These are phyloP conservation scores for Climacteris rufus DNA, from an alignment of 2,113 vertebrate genomes.

Conservation along the genomic window DNA sequence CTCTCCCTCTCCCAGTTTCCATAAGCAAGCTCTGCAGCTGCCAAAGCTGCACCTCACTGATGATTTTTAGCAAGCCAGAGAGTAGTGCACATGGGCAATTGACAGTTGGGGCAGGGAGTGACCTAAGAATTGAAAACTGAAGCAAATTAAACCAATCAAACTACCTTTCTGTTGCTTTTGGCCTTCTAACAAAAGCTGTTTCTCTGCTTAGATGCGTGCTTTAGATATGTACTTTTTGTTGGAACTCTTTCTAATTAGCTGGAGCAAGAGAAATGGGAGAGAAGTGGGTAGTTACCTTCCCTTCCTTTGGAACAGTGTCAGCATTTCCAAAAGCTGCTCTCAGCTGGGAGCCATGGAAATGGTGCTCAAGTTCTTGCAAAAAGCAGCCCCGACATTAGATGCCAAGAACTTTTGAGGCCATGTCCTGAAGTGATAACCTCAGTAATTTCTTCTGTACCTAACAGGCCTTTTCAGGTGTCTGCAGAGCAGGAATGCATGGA, in stretches of 20 bases:
- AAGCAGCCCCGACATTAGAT: background rate
- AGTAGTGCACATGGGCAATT: background rate
- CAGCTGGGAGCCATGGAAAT: background rate
- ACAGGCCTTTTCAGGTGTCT: background rate
- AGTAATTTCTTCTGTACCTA: background rate
- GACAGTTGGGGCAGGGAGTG: rapidly evolving
- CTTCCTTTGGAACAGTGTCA: background rate
- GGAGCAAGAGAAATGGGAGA: background rate
- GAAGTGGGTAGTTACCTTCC: background rate
- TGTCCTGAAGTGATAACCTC: background rate
- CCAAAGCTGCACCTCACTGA: background rate
- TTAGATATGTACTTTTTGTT: background rate
- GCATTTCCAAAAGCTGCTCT: background rate
- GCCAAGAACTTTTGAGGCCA: background rate
- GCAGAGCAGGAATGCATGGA: background rate
- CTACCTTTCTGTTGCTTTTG: background rate
- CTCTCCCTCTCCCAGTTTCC: background rate
- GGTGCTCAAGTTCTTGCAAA: background rate
- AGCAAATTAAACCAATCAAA: background rate
- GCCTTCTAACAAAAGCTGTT: background rate
- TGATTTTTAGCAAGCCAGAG: background rate
- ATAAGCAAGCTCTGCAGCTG: background rate
- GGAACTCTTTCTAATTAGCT: background rate
- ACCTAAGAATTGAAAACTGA: background rate
- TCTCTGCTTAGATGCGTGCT: background rate